A percentile compares a stretch with the other conserved stretches of the same genome.
Evolutionary conservation across 2,113 vertebrate species (phyloP).

Genomic region (Taurulus bubalis): DNA sequence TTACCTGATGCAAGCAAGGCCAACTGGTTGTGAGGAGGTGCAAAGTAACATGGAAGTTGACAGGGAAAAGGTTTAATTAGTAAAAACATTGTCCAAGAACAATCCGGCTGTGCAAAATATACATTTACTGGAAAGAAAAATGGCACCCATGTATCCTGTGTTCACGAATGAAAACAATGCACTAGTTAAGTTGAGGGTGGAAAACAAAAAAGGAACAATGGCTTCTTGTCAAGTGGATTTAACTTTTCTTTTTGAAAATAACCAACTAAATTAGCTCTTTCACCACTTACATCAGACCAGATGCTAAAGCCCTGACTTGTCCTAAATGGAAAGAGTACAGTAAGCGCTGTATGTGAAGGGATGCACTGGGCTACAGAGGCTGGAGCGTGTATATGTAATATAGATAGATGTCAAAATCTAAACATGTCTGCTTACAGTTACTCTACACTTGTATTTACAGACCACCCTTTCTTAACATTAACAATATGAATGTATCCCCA

Average conservation of each 20-base stretch:
- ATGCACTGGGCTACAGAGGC: not conserved
- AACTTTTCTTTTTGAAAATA: not conserved
- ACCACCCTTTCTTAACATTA: no score
- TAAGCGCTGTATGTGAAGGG: no score
- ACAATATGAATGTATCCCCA: not conserved
- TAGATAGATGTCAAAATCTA: not conserved
- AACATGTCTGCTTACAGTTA: not conserved
- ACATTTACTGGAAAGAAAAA: not conserved
- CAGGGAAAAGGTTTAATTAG: slow-evolving; percentile 45
- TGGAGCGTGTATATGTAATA: not conserved
- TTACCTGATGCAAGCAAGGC: slow-evolving; percentile 99
- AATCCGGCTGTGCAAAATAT: not conserved
- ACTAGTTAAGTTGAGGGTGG: not conserved
- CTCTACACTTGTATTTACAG: not conserved
- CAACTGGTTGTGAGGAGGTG: slow-evolving; percentile 84
- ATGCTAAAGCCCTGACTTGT: not conserved
- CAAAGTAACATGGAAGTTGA: slow-evolving; percentile 4
- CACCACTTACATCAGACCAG: not conserved
- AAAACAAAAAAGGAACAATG: not conserved
- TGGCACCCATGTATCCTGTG: not conserved
- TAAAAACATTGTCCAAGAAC: slow-evolving; percentile 7
- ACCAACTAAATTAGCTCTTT: not conserved
- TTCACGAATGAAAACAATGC: not conserved
- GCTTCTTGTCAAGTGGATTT: not conserved
- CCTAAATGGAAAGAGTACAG: not conserved